These are phyloP conservation scores for Melangyna quadrimaculata DNA, from an alignment of 2,888 invertebrate genomes.

Conservation along the genomic window DNA sequence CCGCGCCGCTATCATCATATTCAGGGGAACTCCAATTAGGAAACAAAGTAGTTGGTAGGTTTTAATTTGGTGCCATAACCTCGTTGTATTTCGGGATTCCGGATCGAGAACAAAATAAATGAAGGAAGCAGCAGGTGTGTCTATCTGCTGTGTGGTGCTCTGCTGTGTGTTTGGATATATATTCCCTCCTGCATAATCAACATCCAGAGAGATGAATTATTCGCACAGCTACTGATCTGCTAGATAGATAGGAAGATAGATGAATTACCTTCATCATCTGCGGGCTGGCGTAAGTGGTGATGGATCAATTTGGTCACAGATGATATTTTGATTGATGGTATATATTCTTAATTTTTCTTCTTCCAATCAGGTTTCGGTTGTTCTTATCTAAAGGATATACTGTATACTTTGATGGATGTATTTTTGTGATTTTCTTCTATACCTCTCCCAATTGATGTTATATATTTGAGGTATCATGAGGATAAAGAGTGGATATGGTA, in stretches of 20 bases:
- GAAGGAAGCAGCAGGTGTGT: slow-evolving; percentile 57
- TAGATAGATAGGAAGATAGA: slow-evolving; percentile 55
- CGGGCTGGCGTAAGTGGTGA: slow-evolving; percentile 51
- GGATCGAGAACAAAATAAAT: background rate
- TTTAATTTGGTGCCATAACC: slow-evolving; percentile 68
- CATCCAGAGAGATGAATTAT: slow-evolving; percentile 57
- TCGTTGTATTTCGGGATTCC: slow-evolving; percentile 27
- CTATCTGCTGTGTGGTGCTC: no score
- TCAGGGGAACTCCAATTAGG: slow-evolving; percentile 61
- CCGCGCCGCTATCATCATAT: background rate
- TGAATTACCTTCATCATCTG: slow-evolving; percentile 60
- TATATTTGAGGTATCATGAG: background rate
- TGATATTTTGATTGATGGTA: slow-evolving; percentile 70
- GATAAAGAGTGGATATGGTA: background rate
- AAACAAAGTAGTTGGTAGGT: slow-evolving; percentile 65
- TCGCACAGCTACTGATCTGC: slow-evolving; percentile 56
- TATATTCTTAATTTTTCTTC: slow-evolving; percentile 40
- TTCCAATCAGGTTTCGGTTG: slow-evolving; percentile 29
- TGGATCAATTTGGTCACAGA: slow-evolving; percentile 72
- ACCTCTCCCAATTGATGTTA: background rate
- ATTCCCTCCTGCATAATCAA: slow-evolving; percentile 26
- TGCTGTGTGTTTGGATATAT: background rate
- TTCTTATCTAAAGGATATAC: slow-evolving; percentile 11
- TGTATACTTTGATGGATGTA: slow-evolving; percentile 29
- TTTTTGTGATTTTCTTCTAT: background rate